Evolutionary conservation across 2,888 invertebrate species (phyloP).

Genomic region (Lasius platythorax): DNA sequence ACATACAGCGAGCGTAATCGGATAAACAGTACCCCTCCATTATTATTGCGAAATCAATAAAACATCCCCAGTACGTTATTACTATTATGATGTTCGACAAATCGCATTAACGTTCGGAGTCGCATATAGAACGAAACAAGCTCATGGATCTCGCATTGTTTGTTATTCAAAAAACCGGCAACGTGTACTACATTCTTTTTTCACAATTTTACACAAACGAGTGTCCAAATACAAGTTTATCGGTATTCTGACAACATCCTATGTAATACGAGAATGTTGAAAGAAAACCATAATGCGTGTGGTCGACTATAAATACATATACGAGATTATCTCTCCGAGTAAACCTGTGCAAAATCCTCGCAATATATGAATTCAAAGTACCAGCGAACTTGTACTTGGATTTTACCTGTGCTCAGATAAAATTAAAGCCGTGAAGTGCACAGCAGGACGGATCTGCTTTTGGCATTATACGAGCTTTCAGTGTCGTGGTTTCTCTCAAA

Average conservation of each 20-base stretch:
- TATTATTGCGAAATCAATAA: constrained; percentile 54
- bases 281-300: neutral
- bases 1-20: constrained; percentile 40
- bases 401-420: neutral
- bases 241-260: neutral
- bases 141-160: constrained; percentile 29
- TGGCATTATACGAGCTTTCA: neutral
- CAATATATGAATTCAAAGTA: neutral
- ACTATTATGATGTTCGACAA: constrained; percentile 52
- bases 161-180: neutral
- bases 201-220: constrained; percentile 10
- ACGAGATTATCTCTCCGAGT: constrained; percentile 10
- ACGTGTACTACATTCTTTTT: neutral
- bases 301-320: neutral
- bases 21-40: constrained; percentile 50
- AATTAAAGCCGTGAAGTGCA: neutral
- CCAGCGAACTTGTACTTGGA: neutral
- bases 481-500: neutral
- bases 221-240: neutral
- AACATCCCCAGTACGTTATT: constrained; percentile 40
- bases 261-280: neutral
- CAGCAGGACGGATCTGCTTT: neutral
- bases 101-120: constrained; percentile 46
- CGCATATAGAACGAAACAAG: constrained; percentile 9
- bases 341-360: neutral